Evolutionary conservation across 2,797 vertebrate genomes (phyloP), one percentile per base, ranked within the genome.

Genomic region (Pachyuromys duprasi): DNA sequence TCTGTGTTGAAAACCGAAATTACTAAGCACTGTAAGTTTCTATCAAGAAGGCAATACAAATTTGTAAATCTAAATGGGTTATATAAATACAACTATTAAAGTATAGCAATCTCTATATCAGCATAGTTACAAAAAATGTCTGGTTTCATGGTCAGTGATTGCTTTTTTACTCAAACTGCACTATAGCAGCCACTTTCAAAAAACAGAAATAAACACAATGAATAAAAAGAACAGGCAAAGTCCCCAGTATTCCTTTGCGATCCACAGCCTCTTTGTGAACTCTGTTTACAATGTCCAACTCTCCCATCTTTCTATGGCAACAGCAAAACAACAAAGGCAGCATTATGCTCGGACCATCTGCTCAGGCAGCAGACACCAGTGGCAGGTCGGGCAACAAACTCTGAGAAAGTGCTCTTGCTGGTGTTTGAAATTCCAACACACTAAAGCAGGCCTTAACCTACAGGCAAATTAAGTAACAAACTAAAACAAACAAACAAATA

Each of bases 121-220:
- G 93, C n/a, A 86, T 4, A 86, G 53, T 74, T 53, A 94, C 2
- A 96, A 49, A 63, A 92, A 86, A 86, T 89, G 18, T 81, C 88
- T 92, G 81, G 17, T 82, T 93, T 94, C 42, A 92, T 92, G 60
- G 87, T 60, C 33, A 94, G 4, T 74, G 33, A 96, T 92, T 86
- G 65, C 8, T 80, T 91, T 94, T 83, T 93, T 26, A 89, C 55
- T 95, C 49, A 96, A 95, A 80, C 75, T 72, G 92, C 11, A 95
- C 15, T n/a, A 87, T 2, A 57, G 33, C n/a, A 87, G 62, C 15
- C 11, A 86, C n/a, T 33, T 90, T 36, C 3, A 42, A 92, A n/a
- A 81, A 57, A 94, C 1, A 88, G 28, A 90, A 97, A 91, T 24
- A 76, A 96, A 90, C 20, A 86, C 17, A 84, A 78, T 4, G n/a